Evolutionary conservation across 1,140 invertebrate species (phyloP), one percentile per base, ranked within the genome.

Genomic region (Macrostomum lignano): DNA sequence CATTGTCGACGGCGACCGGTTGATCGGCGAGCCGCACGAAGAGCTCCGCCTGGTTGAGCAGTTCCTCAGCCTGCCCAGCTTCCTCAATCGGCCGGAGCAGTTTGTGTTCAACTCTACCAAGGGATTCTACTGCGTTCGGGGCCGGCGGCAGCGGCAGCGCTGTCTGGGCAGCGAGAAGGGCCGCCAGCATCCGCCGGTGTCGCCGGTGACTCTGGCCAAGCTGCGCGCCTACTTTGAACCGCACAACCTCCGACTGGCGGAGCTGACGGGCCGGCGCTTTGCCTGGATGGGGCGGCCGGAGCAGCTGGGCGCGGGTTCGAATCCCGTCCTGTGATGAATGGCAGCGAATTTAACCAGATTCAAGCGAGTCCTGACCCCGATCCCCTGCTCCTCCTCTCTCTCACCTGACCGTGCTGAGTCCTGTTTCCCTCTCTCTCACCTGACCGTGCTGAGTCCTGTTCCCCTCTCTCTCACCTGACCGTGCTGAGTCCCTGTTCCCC

Each of bases 131-230:
- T 62, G 60, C 41, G 55, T 58, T 43, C 44, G 47, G 41, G n/a
- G 37, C 36, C 19, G 14, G 25, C 5, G 9, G 29, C 1, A 20
- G 21, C 23, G 30, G 3, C 15, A 30, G 11, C 37, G 38, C 26
- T 88, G 81, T 58, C 60, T 91, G 21, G 76, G 76, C 31, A 78
- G 78, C 53, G 81, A 73, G 9, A 88, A 91, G 58, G 81, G 81
- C 4, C 59, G 81, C 10, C 73, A 67, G 45, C 79, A 91, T 63
- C 77, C 77, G 2, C 62, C 67, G 36, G 74, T 86, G 39, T 65
- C 74, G 42, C 63, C 66, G 2, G 53, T 58, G 17, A 69, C 71
- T 15, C 59, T 81, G 35, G 62, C 70, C 38, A 66, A 68, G 42
- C 62, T 91, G 20, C 62, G 70, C 40, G 68, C 77, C 45, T 88